Evolutionary conservation across 2,797 vertebrate genomes (phyloP).

Genomic region (Macropus fuliginosus): DNA sequence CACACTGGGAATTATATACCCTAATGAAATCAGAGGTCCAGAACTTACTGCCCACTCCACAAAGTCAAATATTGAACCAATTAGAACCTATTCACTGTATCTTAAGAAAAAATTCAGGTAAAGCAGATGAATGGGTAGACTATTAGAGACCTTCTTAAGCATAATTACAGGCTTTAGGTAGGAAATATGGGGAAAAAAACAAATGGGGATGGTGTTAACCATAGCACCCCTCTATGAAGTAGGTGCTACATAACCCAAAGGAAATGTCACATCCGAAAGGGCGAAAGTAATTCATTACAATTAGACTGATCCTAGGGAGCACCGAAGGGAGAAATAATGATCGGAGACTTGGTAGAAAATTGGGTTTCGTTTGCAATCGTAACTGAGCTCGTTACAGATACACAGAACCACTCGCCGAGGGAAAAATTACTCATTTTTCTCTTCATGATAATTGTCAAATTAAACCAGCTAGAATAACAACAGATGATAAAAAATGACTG

Average conservation of each 20-base stretch:
- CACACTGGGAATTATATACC: not conserved
- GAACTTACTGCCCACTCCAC: not conserved
- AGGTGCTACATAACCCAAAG: slow-evolving; percentile 45
- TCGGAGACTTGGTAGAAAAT: slow-evolving; percentile 59
- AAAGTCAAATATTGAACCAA: not conserved
- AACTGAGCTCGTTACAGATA: slow-evolving; percentile 55
- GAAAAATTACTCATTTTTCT: slow-evolving; percentile 53
- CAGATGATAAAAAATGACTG: slow-evolving; percentile 48
- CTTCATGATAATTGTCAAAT: slow-evolving; percentile 53
- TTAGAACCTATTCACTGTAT: not conserved
- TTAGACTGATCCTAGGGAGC: slow-evolving; percentile 43
- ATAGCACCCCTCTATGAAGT: slow-evolving; percentile 50
- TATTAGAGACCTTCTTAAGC: slow-evolving; percentile 29
- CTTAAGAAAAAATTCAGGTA: not conserved
- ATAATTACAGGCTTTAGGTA: slow-evolving; percentile 44
- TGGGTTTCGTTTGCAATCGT: slow-evolving; percentile 22
- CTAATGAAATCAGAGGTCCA: not conserved
- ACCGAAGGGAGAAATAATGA: slow-evolving; percentile 52
- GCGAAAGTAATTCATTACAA: slow-evolving; percentile 56
- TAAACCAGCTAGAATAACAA: slow-evolving; percentile 53
- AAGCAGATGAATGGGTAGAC: not conserved
- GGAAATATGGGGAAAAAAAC: slow-evolving; percentile 38
- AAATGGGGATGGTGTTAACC: not conserved
- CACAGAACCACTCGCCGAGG: slow-evolving; percentile 16
- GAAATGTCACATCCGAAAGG: slow-evolving; percentile 43